These are phyloP conservation scores for Drosophila meridiana DNA, from an alignment of 2,888 invertebrate species.

Conservation along the genomic window DNA sequence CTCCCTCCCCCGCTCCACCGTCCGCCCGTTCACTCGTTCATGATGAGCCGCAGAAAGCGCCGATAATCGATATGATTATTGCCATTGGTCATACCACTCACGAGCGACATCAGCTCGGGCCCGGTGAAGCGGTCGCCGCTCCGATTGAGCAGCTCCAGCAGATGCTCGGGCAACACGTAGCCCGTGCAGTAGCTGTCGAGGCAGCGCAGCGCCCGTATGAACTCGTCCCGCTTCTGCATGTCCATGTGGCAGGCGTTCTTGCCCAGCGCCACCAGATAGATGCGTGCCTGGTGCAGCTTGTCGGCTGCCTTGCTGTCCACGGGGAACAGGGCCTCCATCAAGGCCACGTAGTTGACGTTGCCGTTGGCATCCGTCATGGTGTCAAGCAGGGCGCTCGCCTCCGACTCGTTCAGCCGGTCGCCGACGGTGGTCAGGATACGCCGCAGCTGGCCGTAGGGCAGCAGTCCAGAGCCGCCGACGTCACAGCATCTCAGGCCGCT, in stretches of 20 bases:
- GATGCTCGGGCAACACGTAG: neutral
- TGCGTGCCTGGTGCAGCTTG: constrained; percentile 8
- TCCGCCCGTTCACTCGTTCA: constrained; percentile 18
- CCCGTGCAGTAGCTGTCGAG: constrained; percentile 1
- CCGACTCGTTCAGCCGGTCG: constrained; percentile 18
- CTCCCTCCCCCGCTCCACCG: neutral
- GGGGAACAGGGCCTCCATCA: constrained; percentile 18
- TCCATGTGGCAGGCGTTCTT: constrained; percentile 32
- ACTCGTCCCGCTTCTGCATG: constrained; percentile 40
- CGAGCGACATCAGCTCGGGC: constrained; percentile 16
- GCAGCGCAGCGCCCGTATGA: constrained; percentile 16
- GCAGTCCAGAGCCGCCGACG: neutral
- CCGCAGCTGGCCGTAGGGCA: constrained; percentile 8
- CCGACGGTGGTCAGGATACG: constrained; percentile 27
- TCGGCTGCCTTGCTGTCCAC: neutral
- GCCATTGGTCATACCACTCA: constrained; percentile 6
- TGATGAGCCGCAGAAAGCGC: constrained; percentile 32
- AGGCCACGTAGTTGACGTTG: constrained; percentile 26
- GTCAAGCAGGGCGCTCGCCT: constrained; percentile 16
- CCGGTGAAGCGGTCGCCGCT: constrained; percentile 9
- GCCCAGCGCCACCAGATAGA: constrained; percentile 32
- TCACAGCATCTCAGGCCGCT: constrained; percentile 31
- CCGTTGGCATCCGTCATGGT: constrained; percentile 19
- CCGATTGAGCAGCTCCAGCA: constrained; percentile 23
- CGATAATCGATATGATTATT: constrained; percentile 23